phyloP scores from a whole-genome alignment of 2,888 invertebrate species.

The Aphidoletes aphidimyza region DNA sequence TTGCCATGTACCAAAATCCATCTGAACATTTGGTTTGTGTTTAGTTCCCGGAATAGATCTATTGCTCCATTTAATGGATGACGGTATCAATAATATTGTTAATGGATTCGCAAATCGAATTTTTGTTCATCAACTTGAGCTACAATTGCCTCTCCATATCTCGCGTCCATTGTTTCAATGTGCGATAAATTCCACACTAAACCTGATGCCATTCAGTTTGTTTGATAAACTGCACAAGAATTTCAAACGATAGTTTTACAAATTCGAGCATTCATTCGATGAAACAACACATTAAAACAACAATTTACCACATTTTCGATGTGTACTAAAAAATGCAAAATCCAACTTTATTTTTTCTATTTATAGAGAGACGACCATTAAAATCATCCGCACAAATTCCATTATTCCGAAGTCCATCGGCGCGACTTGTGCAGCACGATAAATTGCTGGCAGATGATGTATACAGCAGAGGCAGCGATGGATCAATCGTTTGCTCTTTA shows the following conservation, averaged over 20 bases:
- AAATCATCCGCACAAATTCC: slow-evolving; percentile 64
- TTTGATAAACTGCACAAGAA: too few relatives aligned
- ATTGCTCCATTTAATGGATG: neutral
- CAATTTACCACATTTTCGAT: too few relatives aligned
- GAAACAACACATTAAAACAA: neutral
- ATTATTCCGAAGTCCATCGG: slow-evolving; percentile 66
- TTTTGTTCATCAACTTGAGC: neutral
- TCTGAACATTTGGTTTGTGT: neutral
- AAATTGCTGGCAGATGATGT: slow-evolving; percentile 62
- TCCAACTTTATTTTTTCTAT: slow-evolving; percentile 51
- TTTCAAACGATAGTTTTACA: too few relatives aligned
- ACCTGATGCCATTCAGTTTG: too few relatives aligned
- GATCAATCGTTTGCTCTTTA: slow-evolving; percentile 60
- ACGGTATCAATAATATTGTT: neutral
- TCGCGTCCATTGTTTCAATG: neutral
- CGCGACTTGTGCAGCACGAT: slow-evolving; percentile 65
- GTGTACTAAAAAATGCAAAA: too few relatives aligned
- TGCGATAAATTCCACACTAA: too few relatives aligned
- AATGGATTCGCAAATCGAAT: neutral
- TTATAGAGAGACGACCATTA: slow-evolving; percentile 66
- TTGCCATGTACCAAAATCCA: neutral
- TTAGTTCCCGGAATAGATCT: neutral
- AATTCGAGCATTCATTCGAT: neutral
- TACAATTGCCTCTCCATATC: neutral
- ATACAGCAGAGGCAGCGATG: slow-evolving; percentile 59